Percentiles rank a stretch among this genome's conserved stretches.
Conservation (phyloP, 1,140 invertebrate genomes). For the Pentalonia nigronervosa region DNA sequence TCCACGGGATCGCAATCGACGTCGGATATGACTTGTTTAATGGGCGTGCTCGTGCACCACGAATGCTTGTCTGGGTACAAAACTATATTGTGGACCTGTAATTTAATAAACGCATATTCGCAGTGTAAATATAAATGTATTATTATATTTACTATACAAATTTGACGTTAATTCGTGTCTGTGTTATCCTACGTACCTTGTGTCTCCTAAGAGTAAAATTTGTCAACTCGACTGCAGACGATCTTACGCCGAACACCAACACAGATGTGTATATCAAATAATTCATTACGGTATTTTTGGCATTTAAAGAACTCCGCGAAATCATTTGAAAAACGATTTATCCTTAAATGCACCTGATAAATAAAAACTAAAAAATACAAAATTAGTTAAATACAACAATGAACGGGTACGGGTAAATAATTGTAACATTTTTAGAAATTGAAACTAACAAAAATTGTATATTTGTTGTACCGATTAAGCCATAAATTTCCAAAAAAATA, state of each 20-base stretch:
- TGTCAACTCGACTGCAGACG: background rate
- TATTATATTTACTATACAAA: background rate
- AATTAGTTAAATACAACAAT: background rate
- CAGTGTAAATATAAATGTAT: background rate
- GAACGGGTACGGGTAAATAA: too few relatives aligned
- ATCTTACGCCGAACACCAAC: background rate
- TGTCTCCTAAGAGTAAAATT: conserved; percentile 1
- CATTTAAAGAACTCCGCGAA: background rate
- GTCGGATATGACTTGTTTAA: conserved; percentile 72
- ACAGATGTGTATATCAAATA: background rate
- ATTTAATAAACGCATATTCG: conserved; percentile 35
- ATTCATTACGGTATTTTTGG: background rate
- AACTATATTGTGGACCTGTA: conserved; percentile 74
- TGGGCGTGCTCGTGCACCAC: conserved; percentile 74
- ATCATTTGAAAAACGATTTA: background rate
- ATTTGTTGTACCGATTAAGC: too few relatives aligned
- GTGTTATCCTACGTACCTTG: background rate
- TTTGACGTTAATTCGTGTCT: background rate
- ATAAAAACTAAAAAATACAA: background rate
- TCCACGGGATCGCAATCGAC: conserved; percentile 71
- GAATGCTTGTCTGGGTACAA: conserved; percentile 74
- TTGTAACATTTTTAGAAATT: too few relatives aligned
- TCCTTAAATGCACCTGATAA: background rate
- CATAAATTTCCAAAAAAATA: too few relatives aligned
- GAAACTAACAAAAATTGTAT: too few relatives aligned